Conservation (phyloP, 2,113 vertebrate species). For the Numida meleagris region DNA sequence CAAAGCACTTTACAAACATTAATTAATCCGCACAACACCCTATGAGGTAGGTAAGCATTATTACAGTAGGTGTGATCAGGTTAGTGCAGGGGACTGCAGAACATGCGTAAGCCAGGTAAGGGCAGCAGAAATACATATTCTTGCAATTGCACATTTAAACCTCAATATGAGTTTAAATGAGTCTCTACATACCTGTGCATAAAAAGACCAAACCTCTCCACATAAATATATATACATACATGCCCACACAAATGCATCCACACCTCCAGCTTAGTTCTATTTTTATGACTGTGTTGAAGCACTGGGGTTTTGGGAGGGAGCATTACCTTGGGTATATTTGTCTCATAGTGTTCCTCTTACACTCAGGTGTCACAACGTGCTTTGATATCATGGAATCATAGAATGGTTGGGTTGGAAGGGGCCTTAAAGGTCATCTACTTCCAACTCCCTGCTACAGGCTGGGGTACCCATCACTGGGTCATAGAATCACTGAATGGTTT, state of each 20-base stretch:
- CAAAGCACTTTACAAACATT: conserved; percentile 79
- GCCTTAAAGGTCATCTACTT: too few species aligned
- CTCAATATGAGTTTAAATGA: background rate
- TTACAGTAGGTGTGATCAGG: conserved; percentile 67
- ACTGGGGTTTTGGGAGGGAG: background rate
- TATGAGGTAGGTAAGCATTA: conserved; percentile 70
- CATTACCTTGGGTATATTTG: background rate
- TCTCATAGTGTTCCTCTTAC: background rate
- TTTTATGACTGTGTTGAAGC: background rate
- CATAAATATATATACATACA: background rate
- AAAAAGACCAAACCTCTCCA: background rate
- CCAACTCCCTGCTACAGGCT: too few species aligned
- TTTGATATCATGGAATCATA: background rate
- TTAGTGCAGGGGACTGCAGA: conserved; percentile 50
- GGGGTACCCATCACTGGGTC: too few species aligned
- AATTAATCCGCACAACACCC: conserved; percentile 74
- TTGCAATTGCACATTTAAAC: background rate
- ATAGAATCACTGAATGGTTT: too few species aligned
- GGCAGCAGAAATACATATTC: background rate
- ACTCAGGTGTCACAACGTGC: background rate
- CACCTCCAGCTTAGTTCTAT: background rate
- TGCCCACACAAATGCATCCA: background rate
- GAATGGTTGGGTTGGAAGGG: too few species aligned
- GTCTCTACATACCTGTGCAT: background rate
- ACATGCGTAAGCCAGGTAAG: conserved; percentile 26